phyloP scores from a whole-genome alignment of 2,113 vertebrate species.

The Scophthalmus maximus region DNA sequence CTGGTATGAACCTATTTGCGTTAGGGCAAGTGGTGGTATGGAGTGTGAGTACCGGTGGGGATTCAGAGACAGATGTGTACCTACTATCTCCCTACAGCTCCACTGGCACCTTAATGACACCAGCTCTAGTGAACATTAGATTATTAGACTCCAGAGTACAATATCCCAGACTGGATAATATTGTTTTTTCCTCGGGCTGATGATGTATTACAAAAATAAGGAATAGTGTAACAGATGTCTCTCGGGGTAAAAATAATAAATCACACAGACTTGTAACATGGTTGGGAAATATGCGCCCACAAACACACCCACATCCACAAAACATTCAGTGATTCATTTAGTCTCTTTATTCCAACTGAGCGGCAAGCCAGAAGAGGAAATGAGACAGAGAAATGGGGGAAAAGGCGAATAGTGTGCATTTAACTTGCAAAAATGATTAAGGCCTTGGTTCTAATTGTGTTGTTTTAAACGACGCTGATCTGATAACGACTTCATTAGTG shows the following conservation, averaged over 20 bases:
- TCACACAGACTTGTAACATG: slow-evolving; percentile 74
- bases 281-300: slow-evolving; percentile 59
- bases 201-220: slow-evolving; percentile 86
- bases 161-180: slow-evolving; percentile 83
- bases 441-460: slow-evolving; percentile 77
- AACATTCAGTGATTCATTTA: slow-evolving; percentile 76
- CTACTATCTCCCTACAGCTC: slow-evolving; percentile 70
- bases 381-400: slow-evolving; percentile 59
- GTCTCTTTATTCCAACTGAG: slow-evolving; percentile 67
- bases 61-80: slow-evolving; percentile 67
- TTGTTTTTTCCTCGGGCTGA: slow-evolving; percentile 80
- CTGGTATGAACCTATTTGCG: slow-evolving; percentile 8
- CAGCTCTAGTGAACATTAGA: slow-evolving; percentile 77
- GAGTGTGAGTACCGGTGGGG: slow-evolving; percentile 45
- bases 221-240: slow-evolving; percentile 82
- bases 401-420: slow-evolving; percentile 73
- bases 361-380: slow-evolving; percentile 55
- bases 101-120: slow-evolving; percentile 79
- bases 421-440: slow-evolving; percentile 82
- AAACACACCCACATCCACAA: slow-evolving; percentile 59
- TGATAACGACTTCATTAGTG: slow-evolving; percentile 85
- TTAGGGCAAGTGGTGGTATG: slow-evolving; percentile 39
- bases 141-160: slow-evolving; percentile 83
- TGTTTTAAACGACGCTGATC: slow-evolving; percentile 80
- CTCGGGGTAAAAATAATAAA: slow-evolving; percentile 82